Evolutionary conservation across 1,140 invertebrate species (phyloP).

Genomic region (Diorhabda sublineata): DNA sequence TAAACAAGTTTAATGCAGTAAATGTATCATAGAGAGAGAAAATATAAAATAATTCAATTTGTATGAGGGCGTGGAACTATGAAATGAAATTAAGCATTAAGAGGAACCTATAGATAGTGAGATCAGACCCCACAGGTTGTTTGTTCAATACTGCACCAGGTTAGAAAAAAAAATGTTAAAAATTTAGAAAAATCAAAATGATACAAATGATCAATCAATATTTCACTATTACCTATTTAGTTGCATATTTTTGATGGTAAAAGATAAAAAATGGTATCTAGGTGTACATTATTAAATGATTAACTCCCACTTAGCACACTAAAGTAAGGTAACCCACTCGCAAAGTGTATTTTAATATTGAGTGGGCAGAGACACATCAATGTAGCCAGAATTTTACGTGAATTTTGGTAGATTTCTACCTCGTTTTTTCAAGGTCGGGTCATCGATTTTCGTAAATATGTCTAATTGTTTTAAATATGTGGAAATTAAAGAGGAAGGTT

Average conservation of each 20-base stretch:
- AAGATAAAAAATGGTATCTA: not conserved
- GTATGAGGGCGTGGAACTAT: no score
- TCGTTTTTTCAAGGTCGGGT: constrained; percentile 15
- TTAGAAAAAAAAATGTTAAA: no score
- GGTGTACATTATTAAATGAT: constrained; percentile 6
- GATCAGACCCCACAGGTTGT: no score
- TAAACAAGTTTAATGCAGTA: no score
- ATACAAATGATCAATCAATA: no score
- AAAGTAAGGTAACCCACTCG: constrained; percentile 4
- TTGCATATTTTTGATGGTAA: not conserved
- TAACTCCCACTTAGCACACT: constrained; percentile 6
- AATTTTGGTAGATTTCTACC: constrained; percentile 8
- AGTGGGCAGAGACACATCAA: constrained; percentile 15
- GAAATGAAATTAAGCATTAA: no score
- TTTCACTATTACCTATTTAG: not conserved
- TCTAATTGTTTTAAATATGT: constrained; percentile 4
- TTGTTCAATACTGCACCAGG: no score
- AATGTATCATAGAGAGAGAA: no score
- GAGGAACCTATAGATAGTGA: no score
- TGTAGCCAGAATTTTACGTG: constrained; percentile 14
- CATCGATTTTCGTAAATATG: constrained; percentile 14
- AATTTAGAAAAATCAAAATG: no score
- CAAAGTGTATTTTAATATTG: constrained; percentile 15
- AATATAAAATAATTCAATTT: no score
- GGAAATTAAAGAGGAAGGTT: not conserved